Base-by-base conservation (phyloP, 2,113 vertebrate species). In the Nerophis lumbriciformis region DNA sequence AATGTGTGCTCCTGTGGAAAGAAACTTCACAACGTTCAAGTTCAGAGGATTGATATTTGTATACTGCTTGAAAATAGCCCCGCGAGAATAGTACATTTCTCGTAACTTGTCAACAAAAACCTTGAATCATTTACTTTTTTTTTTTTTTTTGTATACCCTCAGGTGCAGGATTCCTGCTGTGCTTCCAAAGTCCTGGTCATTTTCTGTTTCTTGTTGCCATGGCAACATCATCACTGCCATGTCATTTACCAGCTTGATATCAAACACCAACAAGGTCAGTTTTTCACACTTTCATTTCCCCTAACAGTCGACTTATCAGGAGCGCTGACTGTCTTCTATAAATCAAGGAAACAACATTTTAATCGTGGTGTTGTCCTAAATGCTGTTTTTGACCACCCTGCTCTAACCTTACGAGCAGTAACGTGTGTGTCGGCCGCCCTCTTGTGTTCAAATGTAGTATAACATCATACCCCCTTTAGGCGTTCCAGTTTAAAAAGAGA, bases 271-370 rank as follows among this genome's bases (percentile, higher is more conserved):
- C 79, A 73, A 73, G 77, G 76, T 78, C 83, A 76, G 65, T 9
- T 48, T 73, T 73, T 80, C 68, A 83, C 70, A 69, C 62, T 42
- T 49, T 69, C 72, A 78, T 66, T 36, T 77, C 67, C 76, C 73
- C 68, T 61, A 52, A 6, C 48, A 45, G 10, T 45, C 4, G 11
- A 12, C 42, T 12, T 45, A 12, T 12, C 4, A 45, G 1, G 42
- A 5, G 42, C 11, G 10, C 12, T 45, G 42, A 45, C 42, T 45
- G 42, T 12, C 11, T 12, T 12, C 42, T 11, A 42, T 42, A 42
- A 42, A 8, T 3, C 39, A 42, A 42, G 3, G n/a, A 10, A 3
- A 35, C 51, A 10, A 5, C 5, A 19, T 53, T 16, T 28, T 28
- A 28, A 28, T 28, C 4, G 28, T 5, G 51, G 1, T 28, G 7